Evolutionary conservation across 2,888 invertebrate species (phyloP).

Genomic region (Salticus scenicus): DNA sequence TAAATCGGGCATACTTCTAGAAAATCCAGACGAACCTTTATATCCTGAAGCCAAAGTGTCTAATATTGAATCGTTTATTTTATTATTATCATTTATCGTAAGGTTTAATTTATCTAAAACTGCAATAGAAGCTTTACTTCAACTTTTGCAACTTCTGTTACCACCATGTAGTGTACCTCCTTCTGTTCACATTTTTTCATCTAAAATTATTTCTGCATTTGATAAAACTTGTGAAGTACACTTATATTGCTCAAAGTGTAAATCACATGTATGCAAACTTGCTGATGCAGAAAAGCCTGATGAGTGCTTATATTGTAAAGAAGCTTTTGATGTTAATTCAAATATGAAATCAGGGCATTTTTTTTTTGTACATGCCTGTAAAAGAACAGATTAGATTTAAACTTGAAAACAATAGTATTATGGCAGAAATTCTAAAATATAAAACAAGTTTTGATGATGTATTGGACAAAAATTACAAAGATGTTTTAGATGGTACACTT

Average conservation of each 20-base stretch:
- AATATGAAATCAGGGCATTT: neutral
- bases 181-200: neutral
- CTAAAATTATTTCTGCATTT: neutral
- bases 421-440: neutral
- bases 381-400: neutral
- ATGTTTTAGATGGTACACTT: neutral
- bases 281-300: neutral
- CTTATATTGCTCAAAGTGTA: neutral
- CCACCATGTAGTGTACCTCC: neutral
- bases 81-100: neutral
- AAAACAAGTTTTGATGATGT: neutral
- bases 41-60: neutral
- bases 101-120: slow-evolving; percentile 20
- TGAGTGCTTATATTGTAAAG: neutral
- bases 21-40: neutral
- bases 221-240: slow-evolving; percentile 15
- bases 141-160: neutral
- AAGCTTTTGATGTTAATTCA: neutral
- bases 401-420: neutral
- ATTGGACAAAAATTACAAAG: neutral
- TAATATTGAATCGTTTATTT: neutral
- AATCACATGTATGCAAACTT: neutral
- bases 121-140: neutral
- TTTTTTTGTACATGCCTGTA: neutral
- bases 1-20: neutral